Conservation (phyloP, 2,797 vertebrate genomes). For the Garrulus glandarius region DNA sequence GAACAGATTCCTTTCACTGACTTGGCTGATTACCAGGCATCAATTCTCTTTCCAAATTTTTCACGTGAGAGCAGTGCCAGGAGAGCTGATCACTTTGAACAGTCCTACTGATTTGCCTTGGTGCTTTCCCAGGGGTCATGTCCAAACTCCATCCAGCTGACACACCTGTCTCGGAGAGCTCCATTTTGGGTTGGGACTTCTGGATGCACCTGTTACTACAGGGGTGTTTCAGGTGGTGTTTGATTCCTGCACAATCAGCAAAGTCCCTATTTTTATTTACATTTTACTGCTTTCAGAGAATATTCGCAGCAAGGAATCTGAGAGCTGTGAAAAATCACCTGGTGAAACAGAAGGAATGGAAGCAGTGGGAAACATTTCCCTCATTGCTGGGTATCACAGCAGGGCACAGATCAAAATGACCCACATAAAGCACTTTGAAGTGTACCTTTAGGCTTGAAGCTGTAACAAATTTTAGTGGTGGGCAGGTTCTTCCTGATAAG, state of each 20-base stretch:
- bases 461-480: background rate
- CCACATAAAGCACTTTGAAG: background rate
- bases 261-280: background rate
- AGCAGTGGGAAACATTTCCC: background rate
- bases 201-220: background rate
- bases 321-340: background rate
- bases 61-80: background rate
- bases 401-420: background rate
- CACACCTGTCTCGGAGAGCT: accelerated
- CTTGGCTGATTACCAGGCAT: background rate
- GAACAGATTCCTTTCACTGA: background rate
- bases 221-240: background rate
- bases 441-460: background rate
- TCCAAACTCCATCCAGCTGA: background rate
- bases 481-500: background rate
- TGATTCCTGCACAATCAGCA: background rate
- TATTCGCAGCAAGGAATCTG: background rate
- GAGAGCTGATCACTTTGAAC: background rate
- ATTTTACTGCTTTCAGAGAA: background rate
- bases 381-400: background rate
- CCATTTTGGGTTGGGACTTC: background rate
- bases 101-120: background rate
- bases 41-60: background rate
- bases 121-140: background rate
- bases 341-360: background rate